phyloP scores from a whole-genome alignment of 2,113 vertebrate species.

The Neotragus moschatus region DNA sequence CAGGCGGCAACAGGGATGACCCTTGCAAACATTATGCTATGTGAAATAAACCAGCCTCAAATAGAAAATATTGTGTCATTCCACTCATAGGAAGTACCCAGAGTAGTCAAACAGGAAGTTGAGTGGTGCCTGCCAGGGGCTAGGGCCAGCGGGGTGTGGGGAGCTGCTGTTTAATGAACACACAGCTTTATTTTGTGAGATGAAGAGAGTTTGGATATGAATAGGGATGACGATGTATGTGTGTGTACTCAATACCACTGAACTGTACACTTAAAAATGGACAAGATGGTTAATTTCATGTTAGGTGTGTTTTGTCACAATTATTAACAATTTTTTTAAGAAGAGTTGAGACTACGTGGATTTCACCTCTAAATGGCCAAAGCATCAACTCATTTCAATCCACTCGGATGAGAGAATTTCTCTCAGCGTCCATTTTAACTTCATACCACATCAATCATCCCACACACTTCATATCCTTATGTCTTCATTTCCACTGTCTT shows the following conservation, averaged over 20 bases:
- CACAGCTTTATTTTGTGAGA: neutral
- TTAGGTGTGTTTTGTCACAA: neutral
- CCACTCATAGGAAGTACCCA: neutral
- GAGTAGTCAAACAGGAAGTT: neutral
- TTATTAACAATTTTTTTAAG: neutral
- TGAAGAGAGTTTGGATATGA: neutral
- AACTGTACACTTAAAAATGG: no score
- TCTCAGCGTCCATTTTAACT: accelerated
- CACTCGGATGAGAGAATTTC: neutral
- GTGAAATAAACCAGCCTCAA: neutral
- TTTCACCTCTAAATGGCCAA: neutral
- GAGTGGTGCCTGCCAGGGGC: neutral
- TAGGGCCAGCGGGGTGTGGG: accelerated
- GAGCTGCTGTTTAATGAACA: neutral
- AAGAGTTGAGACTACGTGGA: neutral
- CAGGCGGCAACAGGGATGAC: accelerated
- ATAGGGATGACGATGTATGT: neutral
- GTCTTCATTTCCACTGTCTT: neutral
- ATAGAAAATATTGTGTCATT: neutral
- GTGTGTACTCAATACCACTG: neutral
- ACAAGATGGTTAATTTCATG: neutral
- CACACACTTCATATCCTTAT: neutral
- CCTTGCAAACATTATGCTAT: neutral
- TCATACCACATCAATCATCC: neutral
- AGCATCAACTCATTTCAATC: neutral